These are phyloP conservation scores for Pollicipes pollicipes DNA, from an alignment of 1,140 invertebrate species.

Conservation along the genomic window DNA sequence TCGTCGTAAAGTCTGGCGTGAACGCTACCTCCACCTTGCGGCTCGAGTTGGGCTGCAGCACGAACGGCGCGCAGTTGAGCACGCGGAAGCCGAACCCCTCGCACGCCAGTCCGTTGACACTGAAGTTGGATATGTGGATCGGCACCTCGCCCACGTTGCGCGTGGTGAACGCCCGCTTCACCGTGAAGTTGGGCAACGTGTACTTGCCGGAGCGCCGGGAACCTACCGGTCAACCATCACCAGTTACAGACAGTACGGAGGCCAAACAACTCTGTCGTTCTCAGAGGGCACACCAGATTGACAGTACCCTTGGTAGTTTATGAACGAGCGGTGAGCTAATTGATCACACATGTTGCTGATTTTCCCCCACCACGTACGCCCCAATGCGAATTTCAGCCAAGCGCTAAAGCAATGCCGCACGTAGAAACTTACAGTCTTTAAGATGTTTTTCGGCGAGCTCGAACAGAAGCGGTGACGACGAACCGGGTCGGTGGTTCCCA, in stretches of 20 bases:
- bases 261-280: no score
- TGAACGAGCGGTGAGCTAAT: no score
- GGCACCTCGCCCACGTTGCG: slow-evolving; percentile 70
- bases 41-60: slow-evolving; percentile 60
- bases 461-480: slow-evolving; percentile 51
- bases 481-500: slow-evolving; percentile 69
- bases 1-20: slow-evolving; percentile 79
- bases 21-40: slow-evolving; percentile 76
- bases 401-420: no score
- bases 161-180: slow-evolving; percentile 68
- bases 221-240: no score
- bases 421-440: slow-evolving; percentile 56
- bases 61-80: slow-evolving; percentile 63
- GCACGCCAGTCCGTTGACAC: slow-evolving; percentile 52
- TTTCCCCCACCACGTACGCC: no score
- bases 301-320: no score
- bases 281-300: no score
- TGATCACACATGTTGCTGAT: no score
- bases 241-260: no score
- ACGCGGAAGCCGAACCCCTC: slow-evolving; percentile 75
- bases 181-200: slow-evolving; percentile 47
- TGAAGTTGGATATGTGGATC: slow-evolving; percentile 53
- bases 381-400: no score
- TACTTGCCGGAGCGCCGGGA: slow-evolving; percentile 25
- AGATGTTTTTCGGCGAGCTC: slow-evolving; percentile 68